phyloP scores from a whole-genome alignment of 2,888 invertebrate genomes.

The Ophraella communa region DNA sequence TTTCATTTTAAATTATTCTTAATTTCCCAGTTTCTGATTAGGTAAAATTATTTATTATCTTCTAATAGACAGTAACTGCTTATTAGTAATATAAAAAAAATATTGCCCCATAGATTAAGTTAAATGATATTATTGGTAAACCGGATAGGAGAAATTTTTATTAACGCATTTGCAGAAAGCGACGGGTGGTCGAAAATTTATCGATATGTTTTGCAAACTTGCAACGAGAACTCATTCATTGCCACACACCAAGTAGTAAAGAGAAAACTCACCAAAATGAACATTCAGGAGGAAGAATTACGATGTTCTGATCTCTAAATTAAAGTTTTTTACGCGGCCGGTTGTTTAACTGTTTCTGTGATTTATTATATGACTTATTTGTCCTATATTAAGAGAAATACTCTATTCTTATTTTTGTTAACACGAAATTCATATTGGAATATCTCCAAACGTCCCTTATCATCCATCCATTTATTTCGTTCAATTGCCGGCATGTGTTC shows the following conservation, averaged over 20 bases:
- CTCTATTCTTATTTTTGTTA: too few species aligned
- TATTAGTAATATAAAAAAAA: too few species aligned
- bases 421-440: too few species aligned
- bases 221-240: slow-evolving; percentile 29
- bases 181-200: slow-evolving; percentile 34
- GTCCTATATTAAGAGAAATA: too few species aligned
- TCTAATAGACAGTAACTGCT: too few species aligned
- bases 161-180: slow-evolving; percentile 24
- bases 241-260: slow-evolving; percentile 24
- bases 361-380: slow-evolving; percentile 17
- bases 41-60: too few species aligned
- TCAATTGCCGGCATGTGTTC: slow-evolving; percentile 32
- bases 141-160: slow-evolving; percentile 15
- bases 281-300: slow-evolving; percentile 16
- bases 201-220: slow-evolving; percentile 33
- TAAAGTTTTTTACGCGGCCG: slow-evolving; percentile 20
- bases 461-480: slow-evolving; percentile 12
- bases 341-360: too few species aligned
- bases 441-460: slow-evolving; percentile 11
- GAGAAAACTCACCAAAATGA: slow-evolving; percentile 4
- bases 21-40: too few species aligned
- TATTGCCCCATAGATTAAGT: too few species aligned
- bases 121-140: not conserved
- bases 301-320: slow-evolving; percentile 3
- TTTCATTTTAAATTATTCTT: too few species aligned